A percentile compares a stretch with the other conserved stretches of the same genome.
Evolutionary conservation across 2,888 invertebrate species (phyloP).

Genomic region (Limnephilus auricula): DNA sequence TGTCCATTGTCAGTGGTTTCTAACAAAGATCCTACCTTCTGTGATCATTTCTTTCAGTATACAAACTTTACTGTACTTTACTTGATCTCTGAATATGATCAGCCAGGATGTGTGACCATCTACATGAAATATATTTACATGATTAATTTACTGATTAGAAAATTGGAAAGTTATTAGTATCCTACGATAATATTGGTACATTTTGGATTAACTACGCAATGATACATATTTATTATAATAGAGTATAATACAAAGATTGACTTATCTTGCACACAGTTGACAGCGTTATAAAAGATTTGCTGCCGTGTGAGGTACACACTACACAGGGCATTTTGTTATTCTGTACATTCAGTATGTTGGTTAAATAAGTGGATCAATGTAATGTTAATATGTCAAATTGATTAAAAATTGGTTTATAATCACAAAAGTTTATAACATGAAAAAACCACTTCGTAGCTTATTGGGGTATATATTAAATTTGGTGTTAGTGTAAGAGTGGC

Average conservation of each 20-base stretch:
- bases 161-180: constrained; percentile 35
- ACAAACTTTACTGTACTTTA: neutral
- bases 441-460: neutral
- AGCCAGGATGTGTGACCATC: constrained; percentile 41
- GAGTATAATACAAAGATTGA: constrained; percentile 30
- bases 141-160: constrained; percentile 30
- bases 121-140: constrained; percentile 39
- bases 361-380: neutral
- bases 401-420: neutral
- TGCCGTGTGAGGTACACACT: neutral
- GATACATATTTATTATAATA: constrained; percentile 26
- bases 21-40: neutral
- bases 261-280: neutral
- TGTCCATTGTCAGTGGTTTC: neutral
- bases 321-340: neutral
- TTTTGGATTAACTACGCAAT: constrained; percentile 58
- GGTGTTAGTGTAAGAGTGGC: neutral
- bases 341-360: neutral
- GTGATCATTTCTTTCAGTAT: neutral
- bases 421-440: neutral
- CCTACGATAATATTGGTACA: constrained; percentile 65
- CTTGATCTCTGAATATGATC: neutral
- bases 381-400: neutral
- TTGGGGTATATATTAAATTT: neutral
- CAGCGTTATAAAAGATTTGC: neutral